These are phyloP conservation scores for Ditylenchus weischeri DNA, from an alignment of 2,888 invertebrate species.

Conservation along the genomic window DNA sequence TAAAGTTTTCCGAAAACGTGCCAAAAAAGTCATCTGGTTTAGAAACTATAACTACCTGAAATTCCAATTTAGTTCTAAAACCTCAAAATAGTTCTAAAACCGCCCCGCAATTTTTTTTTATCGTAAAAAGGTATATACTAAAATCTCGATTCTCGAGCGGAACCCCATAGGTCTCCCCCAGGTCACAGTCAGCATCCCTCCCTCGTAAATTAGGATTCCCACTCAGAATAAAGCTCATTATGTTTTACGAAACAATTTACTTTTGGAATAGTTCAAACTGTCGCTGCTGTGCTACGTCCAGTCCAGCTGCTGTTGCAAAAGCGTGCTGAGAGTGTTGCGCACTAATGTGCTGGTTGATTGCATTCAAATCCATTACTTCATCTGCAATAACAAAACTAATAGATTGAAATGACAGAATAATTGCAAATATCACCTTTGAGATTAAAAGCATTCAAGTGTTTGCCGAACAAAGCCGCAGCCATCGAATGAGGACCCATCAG, in stretches of 20 bases:
- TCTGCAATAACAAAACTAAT: background rate
- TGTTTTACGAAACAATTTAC: conserved; percentile 7
- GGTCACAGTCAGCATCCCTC: too few relatives aligned
- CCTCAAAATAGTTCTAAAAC: too few relatives aligned
- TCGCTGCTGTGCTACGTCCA: conserved; percentile 49
- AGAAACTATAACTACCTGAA: too few relatives aligned
- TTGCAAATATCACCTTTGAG: background rate
- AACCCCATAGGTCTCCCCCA: too few relatives aligned
- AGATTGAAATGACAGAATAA: too few relatives aligned
- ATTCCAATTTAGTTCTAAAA: too few relatives aligned
- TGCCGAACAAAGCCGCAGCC: conserved; percentile 29
- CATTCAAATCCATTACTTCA: background rate
- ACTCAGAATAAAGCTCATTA: background rate
- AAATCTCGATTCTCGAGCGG: too few relatives aligned
- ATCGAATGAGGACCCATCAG: conserved; percentile 23
- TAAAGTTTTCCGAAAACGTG: too few relatives aligned
- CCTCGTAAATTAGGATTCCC: too few relatives aligned
- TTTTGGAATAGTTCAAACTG: conserved; percentile 51
- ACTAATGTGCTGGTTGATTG: background rate
- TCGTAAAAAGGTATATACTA: too few relatives aligned
- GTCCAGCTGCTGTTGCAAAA: conserved; percentile 15
- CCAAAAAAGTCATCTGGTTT: too few relatives aligned
- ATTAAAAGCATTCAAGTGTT: conserved; percentile 16
- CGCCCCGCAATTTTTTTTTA: too few relatives aligned
- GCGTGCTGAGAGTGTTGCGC: conserved; percentile 10